Base-by-base conservation (phyloP, 2,888 invertebrate genomes). In the Meliscaeva auricollis region DNA sequence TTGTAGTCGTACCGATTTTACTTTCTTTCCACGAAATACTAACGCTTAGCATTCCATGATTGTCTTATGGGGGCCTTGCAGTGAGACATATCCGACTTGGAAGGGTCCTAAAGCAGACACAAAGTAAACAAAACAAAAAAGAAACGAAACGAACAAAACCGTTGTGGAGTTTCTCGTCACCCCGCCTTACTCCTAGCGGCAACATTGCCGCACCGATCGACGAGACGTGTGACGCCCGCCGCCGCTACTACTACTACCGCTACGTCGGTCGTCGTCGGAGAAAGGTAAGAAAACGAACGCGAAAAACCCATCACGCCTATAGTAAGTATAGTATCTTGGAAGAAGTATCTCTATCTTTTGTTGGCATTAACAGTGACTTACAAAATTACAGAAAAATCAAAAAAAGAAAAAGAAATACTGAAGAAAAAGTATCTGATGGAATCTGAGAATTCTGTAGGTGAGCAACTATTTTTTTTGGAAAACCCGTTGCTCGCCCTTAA, bases 1-100 rank as follows among this genome's bases (percentile, higher is more conserved):
- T 38, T 1, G 38, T 9, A 9, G 38, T 69, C 64, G 64, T 56
- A 75, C 75, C 9, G 80, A 84, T 84, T 75, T 84, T 84, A 84
- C 84, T 84, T 84, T 84, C 84, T 84, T 84, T 84, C 84, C 72
- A 84, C 84, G 84, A 84, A 84, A 48, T 75, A 44, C 66, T 50
- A 80, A 64, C 75, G 74, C 72, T 70, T 52, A 70, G 70, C 75
- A 80, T 80, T 80, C 84, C 80, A 73, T 66, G 58, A 54, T 70
- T 69, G 73, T 68, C 69, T 81, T 50, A 32, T 52, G 44, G 41
- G 22, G 41, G 56, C 64, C 62, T 41, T 41, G 50, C 44, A 50
- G 72, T 73, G 60, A 76, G 73, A 76, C 70, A 74, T 62, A 62
- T 74, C 62, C 46, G 54, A 83, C 56, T 77, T 60, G 54, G 52